A percentile compares a stretch with the other conserved stretches of the same genome.
These are phyloP conservation scores for Todiramphus chloris DNA, from an alignment of 2,113 vertebrate genomes.

Conservation along the genomic window DNA sequence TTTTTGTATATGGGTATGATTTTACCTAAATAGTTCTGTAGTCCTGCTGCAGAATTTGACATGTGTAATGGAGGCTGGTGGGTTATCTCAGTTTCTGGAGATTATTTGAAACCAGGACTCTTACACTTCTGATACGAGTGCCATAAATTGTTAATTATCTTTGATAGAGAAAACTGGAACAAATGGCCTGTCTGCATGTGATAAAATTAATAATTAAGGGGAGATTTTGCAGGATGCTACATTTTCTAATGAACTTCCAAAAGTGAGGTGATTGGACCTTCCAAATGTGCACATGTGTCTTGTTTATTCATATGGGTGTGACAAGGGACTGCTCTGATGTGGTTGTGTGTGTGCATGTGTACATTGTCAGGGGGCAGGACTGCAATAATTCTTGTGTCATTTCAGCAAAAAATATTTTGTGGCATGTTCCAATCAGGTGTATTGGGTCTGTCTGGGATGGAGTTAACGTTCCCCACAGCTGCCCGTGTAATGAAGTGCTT, in stretches of 20 bases:
- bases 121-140: background rate
- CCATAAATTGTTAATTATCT: background rate
- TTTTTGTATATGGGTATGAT: background rate
- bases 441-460: background rate
- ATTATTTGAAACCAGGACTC: background rate
- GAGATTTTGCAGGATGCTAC: background rate
- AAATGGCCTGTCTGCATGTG: background rate
- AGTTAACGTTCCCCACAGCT: background rate
- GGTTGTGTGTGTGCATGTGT: background rate
- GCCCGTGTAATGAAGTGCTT: background rate
- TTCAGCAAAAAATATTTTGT: background rate
- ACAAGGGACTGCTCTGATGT: background rate
- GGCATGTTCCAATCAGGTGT: background rate
- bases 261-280: background rate
- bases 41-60: background rate
- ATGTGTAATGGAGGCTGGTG: background rate
- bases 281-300: background rate
- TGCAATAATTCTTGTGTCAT: background rate
- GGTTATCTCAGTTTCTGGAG: background rate
- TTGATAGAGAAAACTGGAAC: background rate
- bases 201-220: background rate
- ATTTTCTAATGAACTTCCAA: background rate
- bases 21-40: background rate
- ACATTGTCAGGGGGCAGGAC: too few species aligned
- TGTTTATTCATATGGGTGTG: background rate